These are phyloP conservation scores for Gymnorhina tibicen DNA, from an alignment of 2,113 vertebrate species.

Conservation along the genomic window DNA sequence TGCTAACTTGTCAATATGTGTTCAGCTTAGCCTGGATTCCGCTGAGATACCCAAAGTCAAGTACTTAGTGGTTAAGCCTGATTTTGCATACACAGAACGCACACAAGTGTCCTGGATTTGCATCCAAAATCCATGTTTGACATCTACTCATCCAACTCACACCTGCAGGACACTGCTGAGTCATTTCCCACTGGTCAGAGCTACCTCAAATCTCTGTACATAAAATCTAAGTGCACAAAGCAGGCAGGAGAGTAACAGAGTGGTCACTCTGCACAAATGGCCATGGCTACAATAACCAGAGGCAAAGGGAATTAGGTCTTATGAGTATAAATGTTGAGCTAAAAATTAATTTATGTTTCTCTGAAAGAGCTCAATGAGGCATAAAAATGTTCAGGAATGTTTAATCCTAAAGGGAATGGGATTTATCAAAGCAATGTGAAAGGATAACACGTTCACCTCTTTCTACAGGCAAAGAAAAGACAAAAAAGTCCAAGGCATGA, in stretches of 20 bases:
- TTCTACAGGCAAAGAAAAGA: conserved; percentile 14
- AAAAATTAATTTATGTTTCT: neutral
- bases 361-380: conserved; percentile 21
- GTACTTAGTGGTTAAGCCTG: neutral
- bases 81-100: neutral
- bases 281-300: neutral
- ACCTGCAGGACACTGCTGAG: neutral
- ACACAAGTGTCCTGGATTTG: neutral
- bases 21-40: neutral
- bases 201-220: neutral
- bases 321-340: neutral
- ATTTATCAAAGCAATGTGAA: conserved; percentile 34
- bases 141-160: neutral
- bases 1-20: neutral
- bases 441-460: conserved; percentile 23
- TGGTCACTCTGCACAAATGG: neutral
- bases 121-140: neutral
- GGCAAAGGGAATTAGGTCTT: neutral
- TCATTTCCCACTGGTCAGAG: neutral
- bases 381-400: neutral
- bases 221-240: neutral
- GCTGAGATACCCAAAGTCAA: neutral
- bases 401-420: conserved; percentile 13
- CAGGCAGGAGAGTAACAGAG: neutral
- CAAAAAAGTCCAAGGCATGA: neutral